phyloP scores from a whole-genome alignment of 1,140 invertebrate species.

The Zophobas atratus region DNA sequence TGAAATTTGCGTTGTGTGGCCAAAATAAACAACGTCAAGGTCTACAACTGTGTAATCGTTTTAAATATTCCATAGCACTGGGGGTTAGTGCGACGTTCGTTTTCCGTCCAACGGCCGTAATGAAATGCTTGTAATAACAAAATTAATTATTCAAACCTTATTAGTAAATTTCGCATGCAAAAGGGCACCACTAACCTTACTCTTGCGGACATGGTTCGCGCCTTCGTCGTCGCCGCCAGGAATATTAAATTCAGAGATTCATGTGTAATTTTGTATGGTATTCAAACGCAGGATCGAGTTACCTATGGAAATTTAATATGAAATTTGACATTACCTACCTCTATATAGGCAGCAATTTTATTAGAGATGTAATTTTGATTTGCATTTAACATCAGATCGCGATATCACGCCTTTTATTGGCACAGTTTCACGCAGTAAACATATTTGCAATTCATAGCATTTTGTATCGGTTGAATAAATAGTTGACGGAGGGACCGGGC shows the following conservation, averaged over 20 bases:
- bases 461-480: no score
- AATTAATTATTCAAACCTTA: slow-evolving; percentile 53
- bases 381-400: no score
- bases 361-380: no score
- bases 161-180: slow-evolving; percentile 49
- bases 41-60: slow-evolving; percentile 34
- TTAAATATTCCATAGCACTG: slow-evolving; percentile 37
- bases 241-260: slow-evolving; percentile 26
- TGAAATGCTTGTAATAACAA: slow-evolving; percentile 52
- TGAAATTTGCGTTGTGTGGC: slow-evolving; percentile 30
- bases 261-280: slow-evolving; percentile 16
- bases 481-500: no score
- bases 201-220: slow-evolving; percentile 31
- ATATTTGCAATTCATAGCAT: no score
- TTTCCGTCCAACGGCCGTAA: slow-evolving; percentile 37
- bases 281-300: slow-evolving; percentile 40
- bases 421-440: no score
- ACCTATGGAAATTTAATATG: slow-evolving; percentile 33
- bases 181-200: slow-evolving; percentile 21
- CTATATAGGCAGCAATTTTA: no score
- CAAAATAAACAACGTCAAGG: slow-evolving; percentile 39
- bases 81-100: slow-evolving; percentile 40
- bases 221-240: slow-evolving; percentile 14
- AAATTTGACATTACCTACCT: slow-evolving; percentile 1
- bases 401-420: no score